Percentiles rank a stretch among this genome's conserved stretches.
Conservation (phyloP, 2,888 invertebrate species). For the Synanthedon formicaeformis region DNA sequence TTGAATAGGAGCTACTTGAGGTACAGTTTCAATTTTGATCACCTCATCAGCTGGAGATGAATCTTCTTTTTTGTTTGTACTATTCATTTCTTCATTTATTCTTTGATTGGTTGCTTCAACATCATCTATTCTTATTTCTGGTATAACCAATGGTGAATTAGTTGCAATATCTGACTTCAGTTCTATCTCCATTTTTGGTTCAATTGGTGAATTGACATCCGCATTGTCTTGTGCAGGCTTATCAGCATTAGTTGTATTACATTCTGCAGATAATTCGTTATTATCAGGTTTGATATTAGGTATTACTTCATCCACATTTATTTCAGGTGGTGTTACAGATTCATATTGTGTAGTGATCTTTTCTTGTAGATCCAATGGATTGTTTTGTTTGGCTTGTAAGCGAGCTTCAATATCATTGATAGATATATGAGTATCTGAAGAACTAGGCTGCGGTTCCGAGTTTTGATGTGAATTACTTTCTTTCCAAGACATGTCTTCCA, state of each 20-base stretch:
- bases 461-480: slow-evolving; percentile 40
- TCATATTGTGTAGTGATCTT: slow-evolving; percentile 37
- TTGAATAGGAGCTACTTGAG: slow-evolving; percentile 19
- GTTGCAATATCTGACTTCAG: slow-evolving; percentile 25
- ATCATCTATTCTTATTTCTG: slow-evolving; percentile 58
- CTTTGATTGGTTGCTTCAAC: slow-evolving; percentile 55
- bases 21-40: slow-evolving; percentile 11
- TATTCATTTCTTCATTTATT: slow-evolving; percentile 31
- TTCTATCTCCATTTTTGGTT: slow-evolving; percentile 32
- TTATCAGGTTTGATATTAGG: slow-evolving; percentile 8
- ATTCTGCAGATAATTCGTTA: slow-evolving; percentile 23
- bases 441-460: slow-evolving; percentile 49
- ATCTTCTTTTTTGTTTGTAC: slow-evolving; percentile 8
- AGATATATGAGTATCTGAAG: slow-evolving; percentile 51
- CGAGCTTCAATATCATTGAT: slow-evolving; percentile 53
- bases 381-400: slow-evolving; percentile 58
- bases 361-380: slow-evolving; percentile 36
- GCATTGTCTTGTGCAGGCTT: slow-evolving; percentile 15
- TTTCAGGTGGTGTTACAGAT: slow-evolving; percentile 42
- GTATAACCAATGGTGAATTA: slow-evolving; percentile 31
- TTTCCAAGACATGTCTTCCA: slow-evolving; percentile 67
- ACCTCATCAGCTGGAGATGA: slow-evolving; percentile 10
- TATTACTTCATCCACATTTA: slow-evolving; percentile 18
- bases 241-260: slow-evolving; percentile 16
- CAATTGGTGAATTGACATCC: slow-evolving; percentile 11